Base-by-base conservation (phyloP, 2,797 vertebrate genomes). In the Netta rufina region DNA sequence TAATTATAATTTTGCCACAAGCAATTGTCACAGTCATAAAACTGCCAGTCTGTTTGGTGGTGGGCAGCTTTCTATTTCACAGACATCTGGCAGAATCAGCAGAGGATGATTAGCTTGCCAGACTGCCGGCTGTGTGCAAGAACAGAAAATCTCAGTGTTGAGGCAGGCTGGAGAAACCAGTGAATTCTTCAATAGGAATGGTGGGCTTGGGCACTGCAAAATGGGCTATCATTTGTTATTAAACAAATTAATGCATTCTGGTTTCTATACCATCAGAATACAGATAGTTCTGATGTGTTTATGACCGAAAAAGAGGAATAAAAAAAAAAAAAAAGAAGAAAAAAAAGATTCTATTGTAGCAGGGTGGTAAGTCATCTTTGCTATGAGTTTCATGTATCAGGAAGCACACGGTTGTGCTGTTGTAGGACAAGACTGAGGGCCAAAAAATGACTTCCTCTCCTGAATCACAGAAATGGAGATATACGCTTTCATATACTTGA, bases 1-100 rank as follows among this genome's bases (percentile, higher is more conserved):
- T 97, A 96, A 97, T 97, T 96, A 96, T 95, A 97, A 95, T 97
- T 95, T 96, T 97, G 93, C 94, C 91, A 96, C 81, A 72, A 95
- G 80, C 95, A 91, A 91, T 96, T 94, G 95, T 95, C 94, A 84
- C 62, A 92, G 93, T 90, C 92, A 57, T 84, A 95, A 95, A 96
- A 78, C 91, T 97, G 87, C 73, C 86, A 91, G 91, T 85, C 93
- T 95, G 61, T 73, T 67, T 60, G 80, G 80, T 91, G 87, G 92
- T 57, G 86, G 95, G 97, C 93, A 94, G 90, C 67, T 87, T 91
- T 96, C 94, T 96, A 85, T 96, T 97, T 95, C 93, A 81, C 79
- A 95, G 95, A 82, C 95, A 97, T 94, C 94, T 95, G 91, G 91
- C 49, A 83, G 86, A 94, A 96, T 90, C 69, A 65, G 49, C 89